phyloP scores from a whole-genome alignment of 2,113 vertebrate species.

The Neodon shergylaensis region DNA sequence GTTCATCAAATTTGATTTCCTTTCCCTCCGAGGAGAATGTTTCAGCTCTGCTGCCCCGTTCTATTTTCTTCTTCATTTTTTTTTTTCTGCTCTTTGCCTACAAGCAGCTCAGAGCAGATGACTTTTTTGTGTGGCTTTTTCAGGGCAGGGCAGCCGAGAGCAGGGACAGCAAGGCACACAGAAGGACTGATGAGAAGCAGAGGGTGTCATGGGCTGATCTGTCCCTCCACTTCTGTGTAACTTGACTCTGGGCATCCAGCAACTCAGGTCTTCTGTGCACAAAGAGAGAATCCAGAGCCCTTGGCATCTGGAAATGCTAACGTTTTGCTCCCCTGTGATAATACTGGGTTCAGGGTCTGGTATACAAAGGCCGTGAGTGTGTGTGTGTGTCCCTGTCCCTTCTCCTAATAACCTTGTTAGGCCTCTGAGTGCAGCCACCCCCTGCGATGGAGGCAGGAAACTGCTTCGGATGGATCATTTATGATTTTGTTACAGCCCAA shows the following conservation, averaged over 20 bases:
- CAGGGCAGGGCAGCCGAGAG: neutral
- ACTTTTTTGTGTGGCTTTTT: neutral
- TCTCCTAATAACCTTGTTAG: neutral
- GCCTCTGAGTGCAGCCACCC: neutral
- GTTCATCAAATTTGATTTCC: slow-evolving; percentile 72
- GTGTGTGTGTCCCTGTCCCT: neutral
- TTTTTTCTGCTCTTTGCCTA: neutral
- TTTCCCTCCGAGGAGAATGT: slow-evolving; percentile 59
- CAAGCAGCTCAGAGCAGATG: neutral
- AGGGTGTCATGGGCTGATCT: too few relatives aligned
- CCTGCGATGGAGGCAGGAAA: neutral
- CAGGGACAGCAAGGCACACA: neutral
- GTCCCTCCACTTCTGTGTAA: neutral
- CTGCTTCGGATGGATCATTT: neutral
- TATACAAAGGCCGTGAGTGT: neutral
- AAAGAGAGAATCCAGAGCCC: neutral
- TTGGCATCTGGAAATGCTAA: neutral
- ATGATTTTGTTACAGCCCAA: neutral
- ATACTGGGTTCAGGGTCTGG: neutral
- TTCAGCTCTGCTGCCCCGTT: slow-evolving; percentile 69
- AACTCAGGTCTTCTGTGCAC: neutral
- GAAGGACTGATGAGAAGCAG: fast-evolving
- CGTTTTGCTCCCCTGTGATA: neutral
- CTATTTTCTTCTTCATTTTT: slow-evolving; percentile 15
- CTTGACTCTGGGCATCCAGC: neutral